These are phyloP conservation scores for Nestor notabilis DNA, from an alignment of 2,113 vertebrate species.

Conservation along the genomic window DNA sequence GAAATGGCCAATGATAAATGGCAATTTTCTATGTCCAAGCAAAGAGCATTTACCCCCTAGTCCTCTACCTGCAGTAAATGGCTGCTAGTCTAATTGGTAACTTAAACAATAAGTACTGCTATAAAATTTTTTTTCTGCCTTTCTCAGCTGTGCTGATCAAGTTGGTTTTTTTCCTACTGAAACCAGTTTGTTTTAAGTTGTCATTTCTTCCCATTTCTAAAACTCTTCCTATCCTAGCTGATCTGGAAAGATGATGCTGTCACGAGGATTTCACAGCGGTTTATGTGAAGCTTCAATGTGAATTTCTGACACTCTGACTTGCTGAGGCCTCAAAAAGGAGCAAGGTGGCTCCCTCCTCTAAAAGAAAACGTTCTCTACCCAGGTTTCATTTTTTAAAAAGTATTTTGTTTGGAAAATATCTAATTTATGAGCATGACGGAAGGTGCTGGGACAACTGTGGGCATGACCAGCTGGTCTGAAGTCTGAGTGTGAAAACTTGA, in stretches of 20 bases:
- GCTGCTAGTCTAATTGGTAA: background rate
- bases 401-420: background rate
- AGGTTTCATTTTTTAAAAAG: background rate
- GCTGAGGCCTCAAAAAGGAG: background rate
- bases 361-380: background rate
- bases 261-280: background rate
- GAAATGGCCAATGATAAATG: background rate
- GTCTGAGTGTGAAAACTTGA: background rate
- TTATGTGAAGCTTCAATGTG: background rate
- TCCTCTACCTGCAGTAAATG: background rate
- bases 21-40: background rate
- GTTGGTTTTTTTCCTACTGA: background rate
- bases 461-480: background rate
- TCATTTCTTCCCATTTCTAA: background rate
- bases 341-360: background rate
- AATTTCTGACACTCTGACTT: background rate
- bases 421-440: background rate
- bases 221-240: background rate
- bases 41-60: background rate
- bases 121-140: background rate
- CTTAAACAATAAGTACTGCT: background rate
- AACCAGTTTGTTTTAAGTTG: background rate
- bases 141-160: background rate
- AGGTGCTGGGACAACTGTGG: background rate
- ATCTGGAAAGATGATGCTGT: background rate